Conservation (phyloP, 2,888 invertebrate genomes). For the Bursaphelenchus okinawaensis region DNA sequence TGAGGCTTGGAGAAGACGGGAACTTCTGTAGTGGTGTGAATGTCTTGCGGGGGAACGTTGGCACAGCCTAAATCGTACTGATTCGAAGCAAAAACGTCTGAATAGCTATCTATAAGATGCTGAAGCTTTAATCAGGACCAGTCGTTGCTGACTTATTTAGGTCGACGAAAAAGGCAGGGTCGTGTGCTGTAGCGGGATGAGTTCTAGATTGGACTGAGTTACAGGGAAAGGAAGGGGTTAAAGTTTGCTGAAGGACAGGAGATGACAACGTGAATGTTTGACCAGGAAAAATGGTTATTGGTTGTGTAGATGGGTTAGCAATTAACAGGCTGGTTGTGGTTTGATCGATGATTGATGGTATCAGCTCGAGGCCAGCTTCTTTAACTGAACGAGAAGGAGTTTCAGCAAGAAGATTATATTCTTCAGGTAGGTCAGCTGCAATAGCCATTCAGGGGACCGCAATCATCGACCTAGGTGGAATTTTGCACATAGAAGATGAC, state of each 20-base stretch:
- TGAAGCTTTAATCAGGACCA: slow-evolving; percentile 1
- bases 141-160: background rate
- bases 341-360: background rate
- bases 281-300: background rate
- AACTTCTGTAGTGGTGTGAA: slow-evolving; percentile 30
- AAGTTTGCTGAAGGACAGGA: too few relatives aligned
- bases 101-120: slow-evolving; percentile 17
- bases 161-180: slow-evolving; percentile 20
- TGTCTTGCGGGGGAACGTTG: slow-evolving; percentile 23
- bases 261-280: too few relatives aligned
- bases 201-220: background rate
- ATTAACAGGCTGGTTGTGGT: background rate
- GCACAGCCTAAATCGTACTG: slow-evolving; percentile 34
- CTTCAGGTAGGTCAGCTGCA: background rate
- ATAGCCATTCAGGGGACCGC: background rate
- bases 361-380: background rate
- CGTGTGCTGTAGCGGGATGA: background rate
- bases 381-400: background rate
- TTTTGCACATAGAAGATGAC: background rate
- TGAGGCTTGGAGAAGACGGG: slow-evolving; percentile 21
- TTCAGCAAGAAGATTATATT: background rate
- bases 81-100: slow-evolving; percentile 27
- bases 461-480: background rate
- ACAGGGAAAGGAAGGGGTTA: too few relatives aligned
- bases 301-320: background rate